These are phyloP conservation scores for Halisarca cf. caerulea DNA, from an alignment of 37 sponge, comb jelly and placozoan genomes.

Conservation along the genomic window DNA sequence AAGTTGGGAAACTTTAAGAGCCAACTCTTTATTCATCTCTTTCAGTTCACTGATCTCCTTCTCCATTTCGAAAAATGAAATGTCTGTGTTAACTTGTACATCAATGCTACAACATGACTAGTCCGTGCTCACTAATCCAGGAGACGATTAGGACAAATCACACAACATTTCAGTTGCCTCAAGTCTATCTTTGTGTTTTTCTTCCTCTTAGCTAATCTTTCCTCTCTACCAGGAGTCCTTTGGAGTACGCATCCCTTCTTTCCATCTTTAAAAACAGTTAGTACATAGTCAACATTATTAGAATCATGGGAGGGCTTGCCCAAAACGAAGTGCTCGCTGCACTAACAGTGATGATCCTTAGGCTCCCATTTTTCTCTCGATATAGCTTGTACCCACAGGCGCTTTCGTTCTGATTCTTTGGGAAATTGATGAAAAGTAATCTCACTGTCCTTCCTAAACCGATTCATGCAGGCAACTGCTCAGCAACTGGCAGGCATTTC, in stretches of 20 bases:
- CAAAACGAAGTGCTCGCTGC: background rate
- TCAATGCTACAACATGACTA: no score
- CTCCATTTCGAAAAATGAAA: no score
- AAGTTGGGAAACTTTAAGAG: background rate
- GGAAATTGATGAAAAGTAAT: background rate
- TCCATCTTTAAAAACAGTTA: background rate
- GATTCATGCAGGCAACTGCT: background rate
- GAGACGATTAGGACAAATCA: no score
- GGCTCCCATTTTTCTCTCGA: background rate
- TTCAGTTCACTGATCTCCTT: background rate
- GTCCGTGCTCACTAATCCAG: no score
- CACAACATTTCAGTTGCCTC: no score
- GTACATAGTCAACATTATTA: background rate
- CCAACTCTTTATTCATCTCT: background rate
- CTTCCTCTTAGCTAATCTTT: background rate
- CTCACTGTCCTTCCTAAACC: background rate
- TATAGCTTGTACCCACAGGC: background rate
- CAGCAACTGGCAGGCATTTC: slow-evolving; percentile 15
- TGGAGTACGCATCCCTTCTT: background rate
- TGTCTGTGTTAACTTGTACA: no score
- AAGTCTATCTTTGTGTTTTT: no score
- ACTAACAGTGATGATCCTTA: background rate
- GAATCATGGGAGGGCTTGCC: background rate
- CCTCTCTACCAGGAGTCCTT: background rate
- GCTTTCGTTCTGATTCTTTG: background rate